Evolutionary conservation across 53 echinoderm and acorn worm genomes (phyloP).

Genomic region (Hippasteria phrygiana): DNA sequence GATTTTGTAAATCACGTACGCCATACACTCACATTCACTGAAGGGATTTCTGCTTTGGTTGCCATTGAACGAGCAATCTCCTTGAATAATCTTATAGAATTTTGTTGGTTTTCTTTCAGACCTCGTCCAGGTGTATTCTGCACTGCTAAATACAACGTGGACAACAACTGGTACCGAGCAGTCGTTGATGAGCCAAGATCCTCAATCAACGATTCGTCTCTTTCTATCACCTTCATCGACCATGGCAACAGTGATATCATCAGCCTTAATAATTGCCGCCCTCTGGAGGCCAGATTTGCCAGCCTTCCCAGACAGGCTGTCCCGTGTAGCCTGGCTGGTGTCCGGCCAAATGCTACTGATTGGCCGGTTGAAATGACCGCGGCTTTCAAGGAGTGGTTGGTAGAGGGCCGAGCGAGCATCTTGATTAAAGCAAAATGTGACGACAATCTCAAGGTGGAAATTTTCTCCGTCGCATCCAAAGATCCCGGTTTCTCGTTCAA

Average conservation of each 20-base stretch:
- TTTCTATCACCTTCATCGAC: slow-evolving; percentile 56
- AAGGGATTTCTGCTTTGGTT: no score
- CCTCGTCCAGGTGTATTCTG: slow-evolving; percentile 52
- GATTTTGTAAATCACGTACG: no score
- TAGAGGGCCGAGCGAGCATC: not conserved
- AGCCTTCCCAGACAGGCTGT: slow-evolving; percentile 52
- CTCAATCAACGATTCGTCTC: not conserved
- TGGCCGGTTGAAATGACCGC: slow-evolving; percentile 46
- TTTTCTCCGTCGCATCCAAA: slow-evolving; percentile 2
- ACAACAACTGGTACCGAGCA: slow-evolving; percentile 68
- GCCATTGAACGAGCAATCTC: not conserved
- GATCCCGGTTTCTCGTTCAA: slow-evolving; percentile 46
- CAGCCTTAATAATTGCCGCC: slow-evolving; percentile 45
- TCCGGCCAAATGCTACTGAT: not conserved
- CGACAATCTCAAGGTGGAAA: slow-evolving; percentile 26
- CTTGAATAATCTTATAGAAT: not conserved
- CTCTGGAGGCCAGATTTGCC: slow-evolving; percentile 33
- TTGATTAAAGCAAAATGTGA: not conserved
- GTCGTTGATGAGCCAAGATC: not conserved
- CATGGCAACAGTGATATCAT: slow-evolving; percentile 72
- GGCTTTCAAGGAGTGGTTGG: slow-evolving; percentile 56
- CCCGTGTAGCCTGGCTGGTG: slow-evolving; percentile 57
- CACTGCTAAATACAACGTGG: slow-evolving; percentile 47
- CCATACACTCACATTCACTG: no score
- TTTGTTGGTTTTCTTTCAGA: slow-evolving; percentile 25